Conservation (phyloP, 2,888 invertebrate genomes). For the Orchesellides sinensis region DNA sequence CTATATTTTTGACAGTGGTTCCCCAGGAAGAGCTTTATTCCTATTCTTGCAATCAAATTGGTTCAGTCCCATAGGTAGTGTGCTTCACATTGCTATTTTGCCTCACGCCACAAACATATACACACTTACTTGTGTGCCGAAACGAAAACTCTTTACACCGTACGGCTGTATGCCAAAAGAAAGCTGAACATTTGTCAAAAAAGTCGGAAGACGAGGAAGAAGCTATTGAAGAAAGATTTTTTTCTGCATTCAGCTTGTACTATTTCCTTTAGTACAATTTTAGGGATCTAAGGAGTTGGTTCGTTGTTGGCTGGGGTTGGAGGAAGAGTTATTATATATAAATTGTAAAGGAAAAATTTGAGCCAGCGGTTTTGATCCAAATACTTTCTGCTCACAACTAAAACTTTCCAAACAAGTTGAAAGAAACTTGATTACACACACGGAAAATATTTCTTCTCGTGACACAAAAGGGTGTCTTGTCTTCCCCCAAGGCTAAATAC, state of each 20-base stretch:
- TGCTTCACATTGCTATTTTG: background rate
- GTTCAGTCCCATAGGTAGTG: background rate
- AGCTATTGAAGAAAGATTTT: slow-evolving; percentile 24
- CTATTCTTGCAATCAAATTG: slow-evolving; percentile 16
- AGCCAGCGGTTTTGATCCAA: slow-evolving; percentile 2
- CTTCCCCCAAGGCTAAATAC: slow-evolving; percentile 10
- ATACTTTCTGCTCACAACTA: background rate
- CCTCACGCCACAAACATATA: background rate
- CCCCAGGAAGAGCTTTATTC: slow-evolving; percentile 27
- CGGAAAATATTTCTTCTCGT: background rate
- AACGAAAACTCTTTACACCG: slow-evolving; percentile 8
- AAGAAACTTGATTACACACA: background rate
- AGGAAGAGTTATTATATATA: no score
- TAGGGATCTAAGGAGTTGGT: slow-evolving; percentile 41
- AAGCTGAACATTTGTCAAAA: slow-evolving; percentile 56
- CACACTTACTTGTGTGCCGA: background rate
- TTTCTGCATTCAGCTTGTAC: slow-evolving; percentile 24
- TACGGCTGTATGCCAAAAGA: slow-evolving; percentile 20
- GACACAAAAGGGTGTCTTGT: slow-evolving; percentile 11
- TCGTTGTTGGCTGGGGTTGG: slow-evolving; percentile 9
- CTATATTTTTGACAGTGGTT: slow-evolving; percentile 31
- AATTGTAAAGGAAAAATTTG: background rate
- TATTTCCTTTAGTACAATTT: slow-evolving; percentile 39
- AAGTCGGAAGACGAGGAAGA: slow-evolving; percentile 29
- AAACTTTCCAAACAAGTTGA: background rate